Base-by-base conservation (phyloP, 2,797 vertebrate genomes). In the Tamandua tetradactyla region DNA sequence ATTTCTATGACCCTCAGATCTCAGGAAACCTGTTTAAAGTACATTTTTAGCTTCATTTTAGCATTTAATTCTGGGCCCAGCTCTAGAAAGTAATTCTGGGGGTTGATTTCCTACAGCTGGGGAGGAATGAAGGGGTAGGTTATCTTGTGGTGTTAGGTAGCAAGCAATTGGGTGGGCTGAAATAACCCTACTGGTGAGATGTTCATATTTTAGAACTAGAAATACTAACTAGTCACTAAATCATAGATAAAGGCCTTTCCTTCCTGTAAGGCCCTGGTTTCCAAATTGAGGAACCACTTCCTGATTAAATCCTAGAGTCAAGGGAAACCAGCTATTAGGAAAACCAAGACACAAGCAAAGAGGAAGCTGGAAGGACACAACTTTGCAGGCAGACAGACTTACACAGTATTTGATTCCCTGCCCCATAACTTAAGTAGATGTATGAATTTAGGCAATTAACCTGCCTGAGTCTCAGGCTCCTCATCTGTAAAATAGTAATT, bases 171-270 rank as follows among this genome's bases (percentile, higher is more conserved):
- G 27, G 32, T 84, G 27, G 52, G 32, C n/a, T 52, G 25, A 69
- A 91, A 88, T 88, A 68, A 78, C 20, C 30, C 55, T n/a, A 59
- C 20, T 93, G 17, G 49, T 68, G 17, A 91, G 40, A 76, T 78
- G 22, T 61, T 64, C 22, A 49, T 72, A 42, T 52, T 81, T 49
- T 59, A 81, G 23, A 94, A 75, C 12, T 25, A 91, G 57, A 87
- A 96, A 95, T 66, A 12, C 42, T 94, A 79, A 35, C 20, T 92
- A 18, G 27, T 75, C 49, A 89, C 37, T n/a, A 80, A 68, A 71
- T 23, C 47, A 59, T 79, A 89, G 17, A 23, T 61, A 71, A 30
- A 30, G 18, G 7, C 8, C 25, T 52, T 88, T 49, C 49, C 52
- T 79, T 57, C 27, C 11, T 82, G 62, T 81, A 52, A 32, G 17